Conservation (phyloP, 92 coral and sea anemone species). For the Pocillopora grandis region DNA sequence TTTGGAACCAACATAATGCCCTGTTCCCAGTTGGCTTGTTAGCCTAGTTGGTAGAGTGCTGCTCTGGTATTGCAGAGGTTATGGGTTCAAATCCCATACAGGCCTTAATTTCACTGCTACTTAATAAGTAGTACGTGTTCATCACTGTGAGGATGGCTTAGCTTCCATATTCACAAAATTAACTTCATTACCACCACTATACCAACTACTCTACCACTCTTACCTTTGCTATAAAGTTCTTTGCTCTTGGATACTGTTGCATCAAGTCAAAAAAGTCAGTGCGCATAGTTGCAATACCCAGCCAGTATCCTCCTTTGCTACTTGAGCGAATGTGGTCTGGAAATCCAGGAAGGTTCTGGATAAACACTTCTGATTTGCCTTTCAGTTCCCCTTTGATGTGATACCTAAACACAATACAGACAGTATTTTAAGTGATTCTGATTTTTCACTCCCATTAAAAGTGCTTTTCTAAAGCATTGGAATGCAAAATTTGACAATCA, state of each 20-base stretch:
- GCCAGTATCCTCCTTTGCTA: constrained; percentile 85
- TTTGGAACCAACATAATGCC: too few species aligned
- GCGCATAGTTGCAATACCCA: constrained; percentile 53
- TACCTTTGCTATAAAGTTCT: constrained; percentile 47
- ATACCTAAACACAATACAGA: constrained; percentile 46
- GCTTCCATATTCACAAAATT: too few species aligned
- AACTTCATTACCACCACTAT: not conserved
- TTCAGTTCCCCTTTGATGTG: constrained; percentile 76
- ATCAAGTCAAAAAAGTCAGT: constrained; percentile 53
- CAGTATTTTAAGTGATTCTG: not conserved
- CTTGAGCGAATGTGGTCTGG: constrained; percentile 85
- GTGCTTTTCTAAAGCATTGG: too few species aligned
- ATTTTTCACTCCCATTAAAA: too few species aligned
- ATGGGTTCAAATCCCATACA: too few species aligned
- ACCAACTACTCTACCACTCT: not conserved
- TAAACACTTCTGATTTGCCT: constrained; percentile 79
- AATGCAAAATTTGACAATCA: too few species aligned
- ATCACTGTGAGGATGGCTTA: too few species aligned
- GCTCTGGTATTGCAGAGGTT: too few species aligned
- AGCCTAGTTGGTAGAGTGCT: too few species aligned
- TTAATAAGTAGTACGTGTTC: too few species aligned
- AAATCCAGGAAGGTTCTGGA: constrained; percentile 80
- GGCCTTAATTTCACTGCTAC: too few species aligned
- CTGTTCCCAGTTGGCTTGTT: too few species aligned
- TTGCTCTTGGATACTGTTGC: constrained; percentile 60